A percentile compares a stretch with the other conserved stretches of the same genome.
Conservation (phyloP, 2,888 invertebrate species). For the Caenorhabditis sp. region DNA sequence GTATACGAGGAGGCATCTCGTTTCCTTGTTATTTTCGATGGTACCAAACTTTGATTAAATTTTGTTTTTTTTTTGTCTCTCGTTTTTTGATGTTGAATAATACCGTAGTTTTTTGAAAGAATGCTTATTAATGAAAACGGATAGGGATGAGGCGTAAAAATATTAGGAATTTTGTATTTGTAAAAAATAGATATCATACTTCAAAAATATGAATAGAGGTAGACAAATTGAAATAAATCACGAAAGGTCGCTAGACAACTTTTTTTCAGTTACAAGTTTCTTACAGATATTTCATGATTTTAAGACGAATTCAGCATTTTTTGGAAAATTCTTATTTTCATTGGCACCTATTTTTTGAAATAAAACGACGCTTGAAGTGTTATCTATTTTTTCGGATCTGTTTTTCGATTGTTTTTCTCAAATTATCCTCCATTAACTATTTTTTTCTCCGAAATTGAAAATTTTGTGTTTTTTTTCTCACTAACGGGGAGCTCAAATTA, state of each 20-base stretch:
- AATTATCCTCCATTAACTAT: neutral
- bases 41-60: neutral
- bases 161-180: too few species aligned
- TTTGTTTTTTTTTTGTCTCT: neutral
- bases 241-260: too few species aligned
- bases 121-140: neutral
- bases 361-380: neutral
- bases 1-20: neutral
- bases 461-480: neutral
- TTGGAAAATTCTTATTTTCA: too few species aligned
- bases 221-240: too few species aligned
- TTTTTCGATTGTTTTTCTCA: neutral
- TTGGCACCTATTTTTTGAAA: too few species aligned
- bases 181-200: too few species aligned
- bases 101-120: neutral
- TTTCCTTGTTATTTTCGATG: neutral
- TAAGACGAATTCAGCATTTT: too few species aligned
- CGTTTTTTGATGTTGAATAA: neutral
- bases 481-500: neutral
- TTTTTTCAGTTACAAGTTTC: too few species aligned
- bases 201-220: too few species aligned
- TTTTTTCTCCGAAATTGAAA: constrained; percentile 5
- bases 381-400: neutral
- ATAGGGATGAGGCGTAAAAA: too few species aligned
- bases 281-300: too few species aligned